phyloP scores from a whole-genome alignment of 2,797 vertebrate species.

The Urophycis tenuis region DNA sequence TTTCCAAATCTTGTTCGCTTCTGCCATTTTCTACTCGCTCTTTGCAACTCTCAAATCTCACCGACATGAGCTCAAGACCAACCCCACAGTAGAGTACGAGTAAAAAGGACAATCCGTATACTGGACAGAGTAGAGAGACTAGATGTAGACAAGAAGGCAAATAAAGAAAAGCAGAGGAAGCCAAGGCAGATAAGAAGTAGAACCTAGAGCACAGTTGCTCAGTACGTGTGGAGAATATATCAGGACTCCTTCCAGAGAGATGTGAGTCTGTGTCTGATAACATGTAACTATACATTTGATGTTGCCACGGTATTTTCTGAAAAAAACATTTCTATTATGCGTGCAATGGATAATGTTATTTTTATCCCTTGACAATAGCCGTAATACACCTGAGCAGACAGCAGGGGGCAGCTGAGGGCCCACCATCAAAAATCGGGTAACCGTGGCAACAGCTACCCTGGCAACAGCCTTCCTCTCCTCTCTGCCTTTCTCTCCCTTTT shows the following conservation, averaged over 20 bases:
- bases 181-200: not conserved
- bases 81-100: not conserved
- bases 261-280: not conserved
- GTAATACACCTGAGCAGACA: conserved; percentile 50
- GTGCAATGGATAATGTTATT: conserved; percentile 3
- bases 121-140: not conserved
- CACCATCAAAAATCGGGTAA: conserved; percentile 59
- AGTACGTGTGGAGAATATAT: not conserved
- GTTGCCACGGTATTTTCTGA: not conserved
- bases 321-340: not conserved
- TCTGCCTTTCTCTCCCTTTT: conserved; percentile 57
- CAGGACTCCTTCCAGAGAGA: not conserved
- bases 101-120: not conserved
- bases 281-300: not conserved
- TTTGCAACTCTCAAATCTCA: not conserved
- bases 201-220: not conserved
- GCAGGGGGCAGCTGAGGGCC: conserved; percentile 60
- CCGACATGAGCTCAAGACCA: not conserved
- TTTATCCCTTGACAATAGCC: conserved; percentile 9
- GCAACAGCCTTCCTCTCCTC: conserved; percentile 67
- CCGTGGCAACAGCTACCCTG: conserved; percentile 72
- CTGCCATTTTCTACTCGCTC: not conserved
- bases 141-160: not conserved
- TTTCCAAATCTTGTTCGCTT: not conserved
- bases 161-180: not conserved